phyloP scores from a whole-genome alignment of 2,888 invertebrate species.

The Pogonocherus hispidulus region DNA sequence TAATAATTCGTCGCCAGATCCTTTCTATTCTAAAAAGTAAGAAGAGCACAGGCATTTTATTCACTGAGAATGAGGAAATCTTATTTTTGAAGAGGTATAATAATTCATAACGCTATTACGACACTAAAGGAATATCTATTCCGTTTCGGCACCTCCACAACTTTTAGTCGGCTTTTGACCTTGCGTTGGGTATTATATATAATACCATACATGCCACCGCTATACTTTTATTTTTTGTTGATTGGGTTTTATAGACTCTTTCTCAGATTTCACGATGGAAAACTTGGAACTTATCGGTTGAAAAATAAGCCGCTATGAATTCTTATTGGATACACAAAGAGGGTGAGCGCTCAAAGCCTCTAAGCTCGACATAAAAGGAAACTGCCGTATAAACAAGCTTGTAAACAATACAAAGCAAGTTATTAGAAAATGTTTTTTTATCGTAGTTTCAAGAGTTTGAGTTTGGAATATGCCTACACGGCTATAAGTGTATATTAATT shows the following conservation, averaged over 20 bases:
- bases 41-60: background rate
- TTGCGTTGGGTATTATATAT: background rate
- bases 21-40: background rate
- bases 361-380: background rate
- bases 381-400: background rate
- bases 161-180: slow-evolving; percentile 8
- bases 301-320: slow-evolving; percentile 4
- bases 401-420: background rate
- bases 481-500: too few species aligned
- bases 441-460: too few species aligned
- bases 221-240: slow-evolving; percentile 7
- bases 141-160: background rate
- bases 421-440: background rate
- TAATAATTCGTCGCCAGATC: slow-evolving; percentile 17
- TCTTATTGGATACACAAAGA: slow-evolving; percentile 4
- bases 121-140: slow-evolving; percentile 8
- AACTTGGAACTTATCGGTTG: background rate
- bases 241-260: background rate
- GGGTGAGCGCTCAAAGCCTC: background rate
- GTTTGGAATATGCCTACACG: too few species aligned
- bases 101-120: slow-evolving; percentile 20
- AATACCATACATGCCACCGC: background rate
- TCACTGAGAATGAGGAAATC: slow-evolving; percentile 9
- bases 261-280: slow-evolving; percentile 8
- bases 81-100: slow-evolving; percentile 14